A percentile compares a stretch with the other conserved stretches of the same genome.
Evolutionary conservation across 2,797 vertebrate species (phyloP).

Genomic region (Amblyraja radiata): DNA sequence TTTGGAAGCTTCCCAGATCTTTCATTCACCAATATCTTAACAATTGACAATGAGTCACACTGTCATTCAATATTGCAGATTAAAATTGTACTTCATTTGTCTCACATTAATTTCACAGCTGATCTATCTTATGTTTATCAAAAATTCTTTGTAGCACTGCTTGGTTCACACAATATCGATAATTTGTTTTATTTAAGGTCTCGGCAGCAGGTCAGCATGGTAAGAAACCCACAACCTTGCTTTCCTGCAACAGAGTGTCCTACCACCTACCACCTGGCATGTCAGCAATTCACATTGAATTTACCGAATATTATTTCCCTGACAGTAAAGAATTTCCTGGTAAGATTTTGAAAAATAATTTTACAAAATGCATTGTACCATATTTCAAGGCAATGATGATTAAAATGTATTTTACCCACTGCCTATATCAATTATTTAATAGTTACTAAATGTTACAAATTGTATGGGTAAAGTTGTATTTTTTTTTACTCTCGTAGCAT

Average conservation of each 20-base stretch:
- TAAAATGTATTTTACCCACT: too few relatives aligned
- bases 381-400: too few relatives aligned
- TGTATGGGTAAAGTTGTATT: not conserved
- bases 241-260: conserved; percentile 81
- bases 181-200: conserved; percentile 61
- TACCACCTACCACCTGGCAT: conserved; percentile 66
- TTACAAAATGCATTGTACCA: not conserved
- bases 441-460: not conserved
- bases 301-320: conserved; percentile 92
- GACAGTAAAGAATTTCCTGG: conserved; percentile 78
- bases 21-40: not conserved
- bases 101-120: not conserved
- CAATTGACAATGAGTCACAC: not conserved
- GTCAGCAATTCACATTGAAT: conserved; percentile 86
- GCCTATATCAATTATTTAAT: too few relatives aligned
- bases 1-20: not conserved
- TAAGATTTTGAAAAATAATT: conserved; percentile 47
- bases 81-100: not conserved
- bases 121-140: not conserved
- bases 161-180: not conserved
- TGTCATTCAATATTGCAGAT: not conserved
- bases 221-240: conserved; percentile 81
- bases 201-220: conserved; percentile 81
- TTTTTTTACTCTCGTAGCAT: not conserved
- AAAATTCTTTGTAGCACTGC: not conserved